These are phyloP conservation scores for Empidonax traillii DNA, from an alignment of 2,113 vertebrate genomes.

Conservation along the genomic window DNA sequence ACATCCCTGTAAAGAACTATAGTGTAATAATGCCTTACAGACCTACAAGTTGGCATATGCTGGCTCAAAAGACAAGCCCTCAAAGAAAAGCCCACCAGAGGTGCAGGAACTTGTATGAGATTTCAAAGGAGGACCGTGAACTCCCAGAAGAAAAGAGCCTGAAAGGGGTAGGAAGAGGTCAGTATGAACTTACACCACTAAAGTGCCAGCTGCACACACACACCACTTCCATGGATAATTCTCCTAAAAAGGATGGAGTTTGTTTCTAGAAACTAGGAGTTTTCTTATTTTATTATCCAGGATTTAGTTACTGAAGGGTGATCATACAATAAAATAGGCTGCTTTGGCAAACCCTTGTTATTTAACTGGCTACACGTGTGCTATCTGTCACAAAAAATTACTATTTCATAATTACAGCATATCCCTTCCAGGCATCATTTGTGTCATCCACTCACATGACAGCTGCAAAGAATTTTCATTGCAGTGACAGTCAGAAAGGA, in stretches of 20 bases:
- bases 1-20: not conserved
- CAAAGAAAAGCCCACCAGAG: not conserved
- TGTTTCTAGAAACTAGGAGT: not conserved
- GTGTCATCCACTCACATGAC: not conserved
- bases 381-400: not conserved
- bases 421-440: not conserved
- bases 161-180: not conserved
- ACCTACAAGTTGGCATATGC: not conserved
- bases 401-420: slow-evolving; percentile 7
- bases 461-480: slow-evolving; percentile 16
- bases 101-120: not conserved
- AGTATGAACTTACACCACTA: not conserved
- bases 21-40: not conserved
- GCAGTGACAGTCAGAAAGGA: not conserved
- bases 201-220: not conserved
- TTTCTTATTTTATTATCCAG: not conserved
- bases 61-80: not conserved
- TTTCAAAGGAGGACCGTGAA: not conserved
- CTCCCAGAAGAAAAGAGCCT: not conserved
- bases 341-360: not conserved
- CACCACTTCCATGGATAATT: not conserved
- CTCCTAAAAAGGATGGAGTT: not conserved
- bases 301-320: not conserved
- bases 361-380: not conserved
- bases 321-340: not conserved